Base-by-base conservation (phyloP, 2,113 vertebrate species). In the Emydura subglobosa region DNA sequence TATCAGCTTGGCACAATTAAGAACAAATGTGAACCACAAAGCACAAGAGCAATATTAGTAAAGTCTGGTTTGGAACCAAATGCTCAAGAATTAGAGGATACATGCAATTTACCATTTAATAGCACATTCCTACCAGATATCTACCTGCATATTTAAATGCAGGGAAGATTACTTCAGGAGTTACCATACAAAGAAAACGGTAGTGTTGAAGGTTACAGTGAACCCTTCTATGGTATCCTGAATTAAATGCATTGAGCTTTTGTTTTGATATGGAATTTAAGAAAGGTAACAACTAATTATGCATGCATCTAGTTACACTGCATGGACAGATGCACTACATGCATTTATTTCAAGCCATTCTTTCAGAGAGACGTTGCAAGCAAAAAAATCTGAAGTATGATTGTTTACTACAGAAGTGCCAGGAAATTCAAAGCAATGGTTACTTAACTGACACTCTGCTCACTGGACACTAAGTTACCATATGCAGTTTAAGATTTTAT, bases 291-390 rank as follows among this genome's bases (percentile, higher is more conserved):
- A 6, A n/a, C 89, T 95, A 85, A 51, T 96, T 90, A 94, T 44
- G 91, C 96, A 97, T 96, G 96, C 96, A 97, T 91, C 97, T 88
- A 95, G 94, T 88, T 95, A 92, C 29, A 79, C 88, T 94, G 22
- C 93, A 92, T 5, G n/a, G 90, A 95, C 49, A 83, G 79, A 97
- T 10, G 85, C 86, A 22, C 79, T 92, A 85, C 47, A 68, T 47
- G 22, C 95, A 97, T 97, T 93, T 93, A 94, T 84, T 95, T 83
- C 79, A 96, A 97, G 96, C 96, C 96, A 97, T 97, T 98, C 74
- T 79, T 53, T 94, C 95, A 89, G 65, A 72, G 65, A n/a, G 34
- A 72, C 85, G 54, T 86, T 50, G 95, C 96, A 98, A 98, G 94
- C 95, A 96, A 85, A 95, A 25, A 34, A 92, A 89, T 57, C 91